Evolutionary conservation across 2,888 invertebrate genomes (phyloP).

Genomic region (Macrophya alboannulata): DNA sequence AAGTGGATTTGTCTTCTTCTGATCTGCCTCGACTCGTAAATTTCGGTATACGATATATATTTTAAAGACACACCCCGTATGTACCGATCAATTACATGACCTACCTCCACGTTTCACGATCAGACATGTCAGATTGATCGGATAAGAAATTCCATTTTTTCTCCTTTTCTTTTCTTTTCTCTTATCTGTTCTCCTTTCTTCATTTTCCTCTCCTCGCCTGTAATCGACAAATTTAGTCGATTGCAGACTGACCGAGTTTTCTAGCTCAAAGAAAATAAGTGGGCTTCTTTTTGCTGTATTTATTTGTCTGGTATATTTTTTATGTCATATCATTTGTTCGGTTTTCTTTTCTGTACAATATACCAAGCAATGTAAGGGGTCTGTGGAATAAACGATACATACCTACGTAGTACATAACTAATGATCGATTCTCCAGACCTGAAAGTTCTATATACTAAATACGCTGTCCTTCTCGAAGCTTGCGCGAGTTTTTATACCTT

Average conservation of each 20-base stretch:
- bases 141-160: conserved; percentile 31
- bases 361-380: not conserved
- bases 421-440: not conserved
- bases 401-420: not conserved
- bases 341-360: not conserved
- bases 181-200: conserved; percentile 46
- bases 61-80: not conserved
- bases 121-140: conserved; percentile 57
- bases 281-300: not conserved
- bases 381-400: not conserved
- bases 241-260: conserved; percentile 9
- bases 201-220: conserved; percentile 18
- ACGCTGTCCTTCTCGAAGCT: not conserved
- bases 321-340: not conserved
- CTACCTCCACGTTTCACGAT: conserved; percentile 60
- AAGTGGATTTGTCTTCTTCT: not conserved
- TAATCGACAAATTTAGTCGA: conserved; percentile 40
- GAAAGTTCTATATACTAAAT: not conserved
- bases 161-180: conserved; percentile 28
- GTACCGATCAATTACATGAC: conserved; percentile 59
- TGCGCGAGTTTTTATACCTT: not conserved
- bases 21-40: not conserved
- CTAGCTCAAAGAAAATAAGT: not conserved
- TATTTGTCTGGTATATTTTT: conserved; percentile 6
- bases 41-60: not conserved